Conservation (phyloP, 1,140 invertebrate species). For the Drosophila trapezifrons region DNA sequence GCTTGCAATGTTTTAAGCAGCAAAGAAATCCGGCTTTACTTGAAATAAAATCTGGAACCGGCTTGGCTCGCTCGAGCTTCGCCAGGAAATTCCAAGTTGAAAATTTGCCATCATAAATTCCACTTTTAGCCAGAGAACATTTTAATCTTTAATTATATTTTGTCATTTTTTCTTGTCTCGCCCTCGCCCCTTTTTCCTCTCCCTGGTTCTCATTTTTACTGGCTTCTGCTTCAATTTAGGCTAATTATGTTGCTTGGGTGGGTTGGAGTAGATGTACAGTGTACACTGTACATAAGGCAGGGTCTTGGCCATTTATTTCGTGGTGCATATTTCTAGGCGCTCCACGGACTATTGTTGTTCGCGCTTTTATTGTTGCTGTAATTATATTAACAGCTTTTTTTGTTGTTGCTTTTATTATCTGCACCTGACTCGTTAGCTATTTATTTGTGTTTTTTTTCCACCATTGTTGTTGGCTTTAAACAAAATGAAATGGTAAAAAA, state of each 20-base stretch:
- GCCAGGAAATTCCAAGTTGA: background rate
- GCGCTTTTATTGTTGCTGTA: conserved; percentile 36
- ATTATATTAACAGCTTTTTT: conserved; percentile 47
- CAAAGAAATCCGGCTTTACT: background rate
- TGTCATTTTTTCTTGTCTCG: conserved; percentile 37
- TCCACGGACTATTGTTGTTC: conserved; percentile 40
- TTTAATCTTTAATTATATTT: conserved; percentile 74
- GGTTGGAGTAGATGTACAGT: conserved; percentile 5
- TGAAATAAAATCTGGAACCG: background rate
- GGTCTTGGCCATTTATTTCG: conserved; percentile 41
- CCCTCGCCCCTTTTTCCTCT: background rate
- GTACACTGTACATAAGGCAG: conserved; percentile 16
- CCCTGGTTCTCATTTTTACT: background rate
- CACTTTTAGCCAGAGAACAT: conserved; percentile 33
- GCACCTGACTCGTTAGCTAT: conserved; percentile 68
- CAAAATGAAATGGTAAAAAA: conserved; percentile 28
- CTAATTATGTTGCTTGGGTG: conserved; percentile 66
- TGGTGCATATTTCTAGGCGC: conserved; percentile 61
- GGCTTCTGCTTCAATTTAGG: conserved; percentile 60
- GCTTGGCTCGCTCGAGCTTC: background rate
- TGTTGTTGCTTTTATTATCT: conserved; percentile 62
- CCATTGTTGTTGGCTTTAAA: conserved; percentile 63
- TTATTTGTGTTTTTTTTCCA: conserved; percentile 31
- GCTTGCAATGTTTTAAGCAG: background rate
- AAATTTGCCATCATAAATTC: conserved; percentile 35